These are phyloP conservation scores for Meiosimyza platycephala DNA, from an alignment of 2,888 invertebrate genomes.

Conservation along the genomic window DNA sequence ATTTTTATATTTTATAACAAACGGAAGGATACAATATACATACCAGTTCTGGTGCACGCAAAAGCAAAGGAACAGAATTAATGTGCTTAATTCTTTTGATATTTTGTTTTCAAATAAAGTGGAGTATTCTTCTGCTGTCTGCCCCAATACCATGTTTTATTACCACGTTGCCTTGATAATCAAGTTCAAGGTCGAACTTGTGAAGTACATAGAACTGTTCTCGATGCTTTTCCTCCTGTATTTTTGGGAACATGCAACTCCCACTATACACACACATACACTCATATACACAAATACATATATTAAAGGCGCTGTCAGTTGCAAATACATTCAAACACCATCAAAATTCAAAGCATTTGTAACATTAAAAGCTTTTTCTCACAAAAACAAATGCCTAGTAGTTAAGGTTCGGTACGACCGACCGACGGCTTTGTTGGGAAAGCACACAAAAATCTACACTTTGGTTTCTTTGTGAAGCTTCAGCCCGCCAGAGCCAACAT, in stretches of 20 bases:
- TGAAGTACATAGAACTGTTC: background rate
- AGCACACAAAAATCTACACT: constrained; percentile 4
- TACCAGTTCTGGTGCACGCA: no score
- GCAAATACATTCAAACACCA: constrained; percentile 1
- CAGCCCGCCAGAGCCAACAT: constrained; percentile 60
- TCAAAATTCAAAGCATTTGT: background rate
- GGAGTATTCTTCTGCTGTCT: constrained; percentile 28
- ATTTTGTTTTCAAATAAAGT: background rate
- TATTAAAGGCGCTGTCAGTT: background rate
- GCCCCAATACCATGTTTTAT: constrained; percentile 21
- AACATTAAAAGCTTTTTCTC: constrained; percentile 23
- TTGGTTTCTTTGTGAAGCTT: constrained; percentile 15
- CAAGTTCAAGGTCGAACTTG: constrained; percentile 60
- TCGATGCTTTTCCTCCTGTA: background rate
- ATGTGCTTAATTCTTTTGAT: no score
- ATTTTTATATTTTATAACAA: no score
- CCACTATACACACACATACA: background rate
- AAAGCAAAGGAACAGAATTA: no score
- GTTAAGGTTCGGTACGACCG: background rate
- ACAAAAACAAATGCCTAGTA: constrained; percentile 14
- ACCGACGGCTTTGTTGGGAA: background rate
- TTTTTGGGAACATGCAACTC: constrained; percentile 12
- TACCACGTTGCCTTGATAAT: constrained; percentile 51
- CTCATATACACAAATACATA: no score
- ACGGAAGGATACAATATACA: no score